Base-by-base conservation (phyloP, 1,140 invertebrate genomes). In the Aphelinus certus region DNA sequence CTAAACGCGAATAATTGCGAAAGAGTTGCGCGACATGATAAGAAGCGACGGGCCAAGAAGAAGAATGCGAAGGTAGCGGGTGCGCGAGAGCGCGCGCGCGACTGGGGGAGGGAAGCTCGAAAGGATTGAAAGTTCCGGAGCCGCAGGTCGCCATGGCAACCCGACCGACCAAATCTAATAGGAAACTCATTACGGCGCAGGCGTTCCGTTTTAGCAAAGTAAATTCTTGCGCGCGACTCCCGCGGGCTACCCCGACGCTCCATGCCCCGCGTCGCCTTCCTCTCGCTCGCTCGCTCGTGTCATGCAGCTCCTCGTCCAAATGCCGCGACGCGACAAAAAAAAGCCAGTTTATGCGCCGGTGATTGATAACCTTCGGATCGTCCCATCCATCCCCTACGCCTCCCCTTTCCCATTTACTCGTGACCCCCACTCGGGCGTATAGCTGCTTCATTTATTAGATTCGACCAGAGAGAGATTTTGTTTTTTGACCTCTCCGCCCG, bases 161-260 rank as follows among this genome's bases (percentile, higher is more conserved):
- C 49, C 3, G 65, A 70, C 78, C 80, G 79, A 82, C 81, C 79
- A 86, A 86, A 86, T 86, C 85, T 86, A 86, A 86, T 87, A 86
- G 84, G 82, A 86, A 86, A 86, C 82, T 86, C 85, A 87, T 87
- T 86, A 85, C 83, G 76, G 75, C 64, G 77, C 73, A 77, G 80
- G 79, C 81, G 80, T 84, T 85, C 83, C 83, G 81, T 84, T 84
- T 82, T 80, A 74, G 73, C 78, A 81, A 81, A 81, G 81, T 82
- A 85, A 83, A 84, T 84, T 85, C 83, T 84, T 82, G 74, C 79
- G 81, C 77, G 71, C 64, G 62, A 7, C 58, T 71, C 45, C 5
- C 56, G 58, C 67, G 26, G 26, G 26, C 47, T 10, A 7, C 64
- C 51, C 57, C 4, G 9, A 5, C 45, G 3, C 66, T 43, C 45